Evolutionary conservation across 2,113 vertebrate species (phyloP).

Genomic region (Myotis lucifugus): DNA sequence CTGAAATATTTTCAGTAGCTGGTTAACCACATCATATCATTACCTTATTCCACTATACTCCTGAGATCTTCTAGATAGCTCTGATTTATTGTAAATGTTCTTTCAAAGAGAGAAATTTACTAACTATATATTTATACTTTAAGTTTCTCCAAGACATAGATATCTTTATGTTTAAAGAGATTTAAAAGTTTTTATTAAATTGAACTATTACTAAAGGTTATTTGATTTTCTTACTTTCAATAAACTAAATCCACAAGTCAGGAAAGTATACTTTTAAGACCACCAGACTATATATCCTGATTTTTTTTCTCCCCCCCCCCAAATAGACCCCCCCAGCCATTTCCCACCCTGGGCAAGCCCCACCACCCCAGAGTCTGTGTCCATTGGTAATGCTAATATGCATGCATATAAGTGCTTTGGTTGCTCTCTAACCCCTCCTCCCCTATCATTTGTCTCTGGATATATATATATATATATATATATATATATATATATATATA

Average conservation of each 20-base stretch:
- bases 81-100: not conserved
- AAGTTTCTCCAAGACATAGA: not conserved
- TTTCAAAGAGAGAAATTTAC: conserved; percentile 23
- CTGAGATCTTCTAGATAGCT: not conserved
- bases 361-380: no score
- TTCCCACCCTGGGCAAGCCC: no score
- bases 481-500: no score
- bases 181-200: not conserved
- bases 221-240: conserved; percentile 22
- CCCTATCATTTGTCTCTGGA: no score
- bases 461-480: no score
- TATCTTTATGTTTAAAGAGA: conserved; percentile 19
- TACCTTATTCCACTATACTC: not conserved
- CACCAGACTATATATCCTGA: not conserved
- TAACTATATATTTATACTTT: not conserved
- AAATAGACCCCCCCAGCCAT: no score
- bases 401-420: no score
- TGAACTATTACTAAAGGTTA: not conserved
- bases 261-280: conserved; percentile 3
- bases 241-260: not conserved
- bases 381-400: no score
- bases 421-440: no score
- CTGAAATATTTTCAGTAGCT: not conserved
- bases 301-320: not conserved
- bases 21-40: not conserved